Evolutionary conservation across 1,140 invertebrate genomes (phyloP), one percentile per base, ranked within the genome.

Genomic region (Anastrepha obliqua): DNA sequence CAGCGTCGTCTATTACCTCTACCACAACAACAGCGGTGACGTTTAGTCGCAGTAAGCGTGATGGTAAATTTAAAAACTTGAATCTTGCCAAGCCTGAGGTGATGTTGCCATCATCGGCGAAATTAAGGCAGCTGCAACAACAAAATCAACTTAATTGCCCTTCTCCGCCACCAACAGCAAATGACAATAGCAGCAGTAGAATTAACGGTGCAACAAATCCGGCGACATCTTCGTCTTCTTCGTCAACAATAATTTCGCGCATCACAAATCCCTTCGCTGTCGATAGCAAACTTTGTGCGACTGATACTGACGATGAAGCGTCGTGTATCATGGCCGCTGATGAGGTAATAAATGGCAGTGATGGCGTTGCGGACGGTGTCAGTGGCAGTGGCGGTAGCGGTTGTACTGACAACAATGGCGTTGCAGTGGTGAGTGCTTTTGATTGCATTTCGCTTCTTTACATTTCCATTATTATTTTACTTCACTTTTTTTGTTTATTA

Each of bases 11-110:
- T 7, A 42, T 8, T 47, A 5, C 44, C 15, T 42, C 67, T 17
- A 17, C 51, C 59, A 89, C 64, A 86, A 78, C 15, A 87, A 65
- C 85, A 55, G 44, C 67, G 44, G 55, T 87, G 55, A 60, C 74
- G 86, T 89, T 90, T 78, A 89, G 89, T 89, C 90, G 90, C 87
- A 91, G 90, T 86, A 90, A 89, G 70, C 88, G 90, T 87, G 91
- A 91, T 90, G 92, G 92, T 88, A 92, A 92, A 89, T 92, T 92
- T 86, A 91, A 92, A 90, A 92, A 92, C 89, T 90, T 92, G 87
- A 92, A 92, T 90, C 89, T 92, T 90, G 89, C 90, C 88, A 89
- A 92, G 89, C 90, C 89, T 86, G 91, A 92, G 88, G 90, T 92
- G 65, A 92, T 92, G 91, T 88, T 91, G 89, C 91, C 91, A 81